Evolutionary conservation across 2,113 vertebrate species (phyloP), one percentile per base, ranked within the genome.

Genomic region (Sardina pilchardus): DNA sequence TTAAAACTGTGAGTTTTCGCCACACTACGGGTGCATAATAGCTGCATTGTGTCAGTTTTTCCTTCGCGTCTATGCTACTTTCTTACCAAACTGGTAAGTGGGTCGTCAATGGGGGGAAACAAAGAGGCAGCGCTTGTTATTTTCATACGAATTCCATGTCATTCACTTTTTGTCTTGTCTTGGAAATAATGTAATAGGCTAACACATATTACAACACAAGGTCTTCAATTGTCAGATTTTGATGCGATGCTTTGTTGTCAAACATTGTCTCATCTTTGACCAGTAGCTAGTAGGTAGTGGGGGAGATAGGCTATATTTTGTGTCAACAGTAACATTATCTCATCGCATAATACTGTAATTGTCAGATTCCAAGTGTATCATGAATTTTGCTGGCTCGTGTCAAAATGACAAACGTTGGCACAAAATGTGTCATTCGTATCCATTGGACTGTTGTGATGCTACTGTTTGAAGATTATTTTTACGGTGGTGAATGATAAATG

Each of bases 21-120:
- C 12, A 78, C 71, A 78, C 30, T 78, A 34, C 30, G 71, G 30
- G 30, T 78, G 34, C 71, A 78, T 78, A 78, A 78, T 78, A 78
- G 71, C 71, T 78, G 71, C 71, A 78, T 78, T 78, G 71, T 78
- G 71, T 71, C 71, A 78, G 71, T 2, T 78, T 78, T 78, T 39
- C 30, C 47, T 86, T n/a, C 34, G 14, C 24, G 75, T 24, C 36
- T 42, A n/a, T 42, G 80, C 81, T 83, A 47, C 81, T 86, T 86
- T 43, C 34, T 82, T 83, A n/a, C 59, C 16, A 83, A 86, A 78
- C 81, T 42, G 81, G 56, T 26, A 48, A 34, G 14, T 7, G 48
- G 19, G 71, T 78, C 71, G 71, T 78, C 71, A 78, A 34, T 78
- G 71, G 71, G 21, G 71, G 71, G 36, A 78, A 78, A 78, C 71